A percentile compares a stretch with the other conserved stretches of the same genome.
Conservation (phyloP, 2,888 invertebrate species). For the Cabera pusaria region DNA sequence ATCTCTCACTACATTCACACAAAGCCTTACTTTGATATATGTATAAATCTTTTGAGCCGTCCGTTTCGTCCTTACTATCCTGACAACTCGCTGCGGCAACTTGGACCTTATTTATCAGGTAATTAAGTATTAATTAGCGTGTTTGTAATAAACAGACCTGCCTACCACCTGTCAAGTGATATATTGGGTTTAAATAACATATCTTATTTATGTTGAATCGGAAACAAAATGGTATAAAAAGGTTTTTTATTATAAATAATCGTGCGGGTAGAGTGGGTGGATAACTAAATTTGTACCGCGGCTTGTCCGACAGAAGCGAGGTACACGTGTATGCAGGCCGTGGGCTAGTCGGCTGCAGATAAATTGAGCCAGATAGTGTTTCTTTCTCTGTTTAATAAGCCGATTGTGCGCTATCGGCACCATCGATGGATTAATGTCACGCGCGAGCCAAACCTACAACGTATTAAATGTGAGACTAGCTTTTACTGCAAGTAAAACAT, state of each 20-base stretch:
- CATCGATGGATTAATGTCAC: constrained; percentile 26
- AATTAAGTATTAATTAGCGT: constrained; percentile 48
- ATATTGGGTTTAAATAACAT: constrained; percentile 83
- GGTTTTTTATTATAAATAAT: constrained; percentile 76
- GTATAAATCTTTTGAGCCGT: constrained; percentile 77
- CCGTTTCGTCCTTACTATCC: constrained; percentile 57
- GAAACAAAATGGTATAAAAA: constrained; percentile 80
- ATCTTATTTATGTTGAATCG: constrained; percentile 84
- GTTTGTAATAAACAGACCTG: constrained; percentile 40
- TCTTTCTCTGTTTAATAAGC: constrained; percentile 60
- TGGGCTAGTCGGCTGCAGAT: constrained; percentile 54
- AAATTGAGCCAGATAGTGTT: constrained; percentile 69
- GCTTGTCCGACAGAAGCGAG: constrained; percentile 69
- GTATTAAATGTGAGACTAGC: constrained; percentile 1
- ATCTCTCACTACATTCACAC: constrained; percentile 79
- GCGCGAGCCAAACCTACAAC: constrained; percentile 12
- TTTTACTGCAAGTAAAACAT: no score
- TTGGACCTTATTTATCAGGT: constrained; percentile 35
- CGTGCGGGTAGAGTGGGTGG: constrained; percentile 67
- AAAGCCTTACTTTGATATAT: constrained; percentile 79
- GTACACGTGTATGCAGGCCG: constrained; percentile 47
- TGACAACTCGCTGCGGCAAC: constrained; percentile 37
- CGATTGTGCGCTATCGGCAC: constrained; percentile 39
- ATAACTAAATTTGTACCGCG: constrained; percentile 78
- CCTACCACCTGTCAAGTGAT: constrained; percentile 83